A percentile compares a stretch with the other conserved stretches of the same genome.
Conservation (phyloP, 2,797 vertebrate species). For the Melanotaenia boesemani region DNA sequence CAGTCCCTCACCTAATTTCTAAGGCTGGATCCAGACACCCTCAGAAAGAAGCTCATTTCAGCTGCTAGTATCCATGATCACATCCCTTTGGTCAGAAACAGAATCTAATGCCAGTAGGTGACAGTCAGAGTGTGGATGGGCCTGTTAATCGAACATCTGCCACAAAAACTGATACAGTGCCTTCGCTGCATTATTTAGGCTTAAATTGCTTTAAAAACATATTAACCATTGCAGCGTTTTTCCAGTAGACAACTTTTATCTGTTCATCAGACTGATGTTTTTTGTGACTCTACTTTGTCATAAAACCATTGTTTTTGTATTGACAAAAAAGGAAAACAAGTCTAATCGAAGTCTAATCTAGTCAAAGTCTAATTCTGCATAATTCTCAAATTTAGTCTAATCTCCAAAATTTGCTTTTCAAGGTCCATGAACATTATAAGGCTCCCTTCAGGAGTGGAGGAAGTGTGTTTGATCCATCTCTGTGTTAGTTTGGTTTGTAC, state of each 20-base stretch:
- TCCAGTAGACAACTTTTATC: neutral
- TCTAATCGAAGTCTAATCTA: no score
- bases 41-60: neutral
- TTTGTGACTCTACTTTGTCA: neutral
- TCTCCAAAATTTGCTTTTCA: neutral
- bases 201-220: neutral
- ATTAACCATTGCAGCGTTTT: neutral
- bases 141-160: neutral
- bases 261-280: neutral
- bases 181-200: neutral
- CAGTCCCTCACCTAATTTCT: no score
- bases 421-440: constrained; percentile 7
- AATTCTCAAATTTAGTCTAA: neutral
- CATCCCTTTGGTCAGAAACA: neutral
- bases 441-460: constrained; percentile 29
- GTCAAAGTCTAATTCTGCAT: neutral
- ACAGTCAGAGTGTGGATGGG: neutral
- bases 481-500: constrained; percentile 27
- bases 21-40: no score
- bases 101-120: neutral
- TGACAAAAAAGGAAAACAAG: neutral
- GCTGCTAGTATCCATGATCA: neutral
- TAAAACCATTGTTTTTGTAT: neutral
- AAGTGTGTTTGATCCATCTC: constrained; percentile 54
- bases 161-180: neutral